Evolutionary conservation across 2,797 vertebrate species (phyloP).

Genomic region (Ptychobarbus kaznakovi): DNA sequence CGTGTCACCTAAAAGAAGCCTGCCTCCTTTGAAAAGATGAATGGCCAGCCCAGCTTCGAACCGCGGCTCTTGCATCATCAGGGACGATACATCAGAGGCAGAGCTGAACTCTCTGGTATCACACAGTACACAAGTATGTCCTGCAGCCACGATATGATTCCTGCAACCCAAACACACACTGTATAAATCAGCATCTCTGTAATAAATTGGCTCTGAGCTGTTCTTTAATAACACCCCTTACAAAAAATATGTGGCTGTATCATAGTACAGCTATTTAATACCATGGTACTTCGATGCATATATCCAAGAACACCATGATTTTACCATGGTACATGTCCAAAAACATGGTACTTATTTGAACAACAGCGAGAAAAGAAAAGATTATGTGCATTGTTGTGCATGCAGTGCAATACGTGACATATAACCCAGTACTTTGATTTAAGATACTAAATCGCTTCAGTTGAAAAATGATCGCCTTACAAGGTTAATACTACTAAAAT

Average conservation of each 20-base stretch:
- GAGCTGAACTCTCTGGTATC: slow-evolving; percentile 81
- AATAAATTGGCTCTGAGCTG: background rate
- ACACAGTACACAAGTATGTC: slow-evolving; percentile 86
- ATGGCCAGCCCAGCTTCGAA: slow-evolving; percentile 87
- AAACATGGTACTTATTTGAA: background rate
- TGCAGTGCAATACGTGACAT: background rate
- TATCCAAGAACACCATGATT: background rate
- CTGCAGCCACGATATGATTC: slow-evolving; percentile 85
- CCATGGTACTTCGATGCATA: background rate
- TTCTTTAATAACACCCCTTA: background rate
- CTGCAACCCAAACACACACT: slow-evolving; percentile 71
- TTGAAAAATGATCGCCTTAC: background rate
- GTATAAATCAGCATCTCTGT: background rate
- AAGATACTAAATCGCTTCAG: background rate
- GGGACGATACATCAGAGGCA: slow-evolving; percentile 74
- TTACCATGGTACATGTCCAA: background rate
- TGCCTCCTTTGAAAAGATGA: slow-evolving; percentile 89
- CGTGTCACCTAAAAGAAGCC: slow-evolving; percentile 86
- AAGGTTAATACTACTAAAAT: background rate
- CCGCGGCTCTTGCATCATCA: slow-evolving; percentile 70
- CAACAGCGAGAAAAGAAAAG: background rate
- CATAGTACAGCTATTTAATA: background rate
- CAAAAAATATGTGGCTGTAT: background rate
- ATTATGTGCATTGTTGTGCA: background rate
- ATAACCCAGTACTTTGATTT: background rate